Base-by-base conservation (phyloP, 2,113 vertebrate genomes). In the Mormoops blainvillei region DNA sequence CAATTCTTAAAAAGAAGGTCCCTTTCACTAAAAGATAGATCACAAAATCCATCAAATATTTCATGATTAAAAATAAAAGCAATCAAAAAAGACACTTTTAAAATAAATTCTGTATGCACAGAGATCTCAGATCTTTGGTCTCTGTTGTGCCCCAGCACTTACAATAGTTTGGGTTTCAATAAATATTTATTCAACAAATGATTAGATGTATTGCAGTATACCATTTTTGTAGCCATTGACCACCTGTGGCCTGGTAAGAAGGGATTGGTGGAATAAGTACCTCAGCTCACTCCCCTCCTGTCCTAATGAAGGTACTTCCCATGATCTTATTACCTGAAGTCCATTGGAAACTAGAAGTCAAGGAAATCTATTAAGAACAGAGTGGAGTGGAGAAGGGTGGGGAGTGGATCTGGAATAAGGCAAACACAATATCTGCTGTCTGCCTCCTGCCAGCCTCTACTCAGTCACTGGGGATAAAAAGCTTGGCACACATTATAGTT, bases 11-110 rank as follows among this genome's bases (percentile, higher is more conserved):
- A 82, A 80, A n/a, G 28, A 28, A 24, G 0, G 0, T 7, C 52
- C 70, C 33, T 89, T 88, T 56, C 54, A 76, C 26, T 54, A 50
- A 84, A 84, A 74, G 15, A 45, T 61, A 36, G 18, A 80, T 88
- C 19, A 48, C 3, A 71, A 95, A 81, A 63, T 81, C 31, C 10
- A 63, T 52, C 73, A 91, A 91, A 38, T 82, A 86, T 26, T 90
- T 85, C 65, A 20, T 13, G 43, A 87, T 80, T 70, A 81, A 93
- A 93, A 94, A 89, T 76, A 5, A 80, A 94, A 76, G 77, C 43
- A 91, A 80, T 61, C n/a, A 41, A 68, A 94, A 90, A 56, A 36
- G 65, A 33, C 16, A 77, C 3, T 63, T 90, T 80, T 36, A 78
- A 90, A 65, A 43, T 38, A 2, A 80, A 65, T 91, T 94, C 18